These are phyloP conservation scores for Ligdia adustata DNA, from an alignment of 2,888 invertebrate genomes.

Conservation along the genomic window DNA sequence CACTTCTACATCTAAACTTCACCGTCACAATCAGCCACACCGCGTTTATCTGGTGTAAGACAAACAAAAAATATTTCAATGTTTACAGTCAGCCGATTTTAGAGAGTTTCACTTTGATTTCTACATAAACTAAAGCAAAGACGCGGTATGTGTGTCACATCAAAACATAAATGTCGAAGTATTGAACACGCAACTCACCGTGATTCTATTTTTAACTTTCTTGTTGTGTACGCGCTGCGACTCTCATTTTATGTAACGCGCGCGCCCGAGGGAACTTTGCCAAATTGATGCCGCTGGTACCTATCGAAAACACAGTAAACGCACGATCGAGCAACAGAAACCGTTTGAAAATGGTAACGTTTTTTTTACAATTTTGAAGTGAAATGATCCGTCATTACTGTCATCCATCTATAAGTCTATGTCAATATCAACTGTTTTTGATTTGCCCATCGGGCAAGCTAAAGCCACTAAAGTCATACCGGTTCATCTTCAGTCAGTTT, in stretches of 20 bases:
- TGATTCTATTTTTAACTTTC: conserved; percentile 78
- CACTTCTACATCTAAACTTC: too few relatives aligned
- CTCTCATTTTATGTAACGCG: conserved; percentile 73
- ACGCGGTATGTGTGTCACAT: conserved; percentile 74
- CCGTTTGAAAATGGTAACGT: conserved; percentile 72
- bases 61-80: conserved; percentile 64
- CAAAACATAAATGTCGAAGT: conserved; percentile 77
- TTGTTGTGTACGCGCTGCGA: conserved; percentile 63
- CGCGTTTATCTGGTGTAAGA: conserved; percentile 50
- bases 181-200: conserved; percentile 72
- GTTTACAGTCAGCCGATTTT: conserved; percentile 69
- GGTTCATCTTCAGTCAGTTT: too few relatives aligned
- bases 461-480: too few relatives aligned
- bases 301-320: conserved; percentile 32
- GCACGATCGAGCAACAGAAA: conserved; percentile 35
- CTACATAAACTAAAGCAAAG: conserved; percentile 58
- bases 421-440: conserved; percentile 7
- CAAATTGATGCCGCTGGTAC: conserved; percentile 62
- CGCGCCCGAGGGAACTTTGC: conserved; percentile 77
- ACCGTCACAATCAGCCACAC: conserved; percentile 31
- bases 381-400: too few relatives aligned
- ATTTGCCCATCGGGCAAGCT: too few relatives aligned
- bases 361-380: conserved; percentile 55
- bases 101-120: conserved; percentile 76
- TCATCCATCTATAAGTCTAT: too few relatives aligned